Conservation (phyloP, 2,797 vertebrate genomes). For the Falco novaeseelandiae region DNA sequence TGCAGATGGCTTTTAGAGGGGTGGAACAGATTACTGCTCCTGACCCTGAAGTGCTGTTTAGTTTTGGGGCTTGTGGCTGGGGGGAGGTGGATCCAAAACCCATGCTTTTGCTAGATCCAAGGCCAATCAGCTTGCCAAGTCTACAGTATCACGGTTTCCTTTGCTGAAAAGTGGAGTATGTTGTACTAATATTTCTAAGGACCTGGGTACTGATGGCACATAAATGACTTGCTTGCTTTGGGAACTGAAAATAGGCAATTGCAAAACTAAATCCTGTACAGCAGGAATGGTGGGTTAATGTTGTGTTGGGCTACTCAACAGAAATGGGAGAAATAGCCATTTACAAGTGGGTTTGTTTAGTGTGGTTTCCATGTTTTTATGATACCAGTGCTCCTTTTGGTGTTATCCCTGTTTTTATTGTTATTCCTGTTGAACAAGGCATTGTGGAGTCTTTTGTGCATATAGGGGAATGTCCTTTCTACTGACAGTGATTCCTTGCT, state of each 20-base stretch:
- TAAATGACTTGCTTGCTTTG: background rate
- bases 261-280: background rate
- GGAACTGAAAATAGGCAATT: background rate
- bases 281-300: background rate
- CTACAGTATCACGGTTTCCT: background rate
- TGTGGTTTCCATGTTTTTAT: background rate
- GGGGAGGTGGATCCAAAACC: background rate
- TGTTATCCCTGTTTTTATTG: background rate
- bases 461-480: background rate
- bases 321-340: background rate
- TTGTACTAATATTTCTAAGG: background rate
- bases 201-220: background rate
- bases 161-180: background rate
- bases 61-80: background rate
- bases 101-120: background rate
- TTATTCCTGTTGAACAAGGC: background rate
- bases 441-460: rapidly evolving
- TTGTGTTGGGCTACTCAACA: background rate
- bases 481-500: background rate
- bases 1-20: background rate
- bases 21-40: background rate
- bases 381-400: background rate
- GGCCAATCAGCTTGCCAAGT: background rate
- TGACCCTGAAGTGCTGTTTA: background rate
- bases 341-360: background rate